Evolutionary conservation across 2,797 vertebrate species (phyloP), one percentile per base, ranked within the genome.

Genomic region (Babyrousa celebensis): DNA sequence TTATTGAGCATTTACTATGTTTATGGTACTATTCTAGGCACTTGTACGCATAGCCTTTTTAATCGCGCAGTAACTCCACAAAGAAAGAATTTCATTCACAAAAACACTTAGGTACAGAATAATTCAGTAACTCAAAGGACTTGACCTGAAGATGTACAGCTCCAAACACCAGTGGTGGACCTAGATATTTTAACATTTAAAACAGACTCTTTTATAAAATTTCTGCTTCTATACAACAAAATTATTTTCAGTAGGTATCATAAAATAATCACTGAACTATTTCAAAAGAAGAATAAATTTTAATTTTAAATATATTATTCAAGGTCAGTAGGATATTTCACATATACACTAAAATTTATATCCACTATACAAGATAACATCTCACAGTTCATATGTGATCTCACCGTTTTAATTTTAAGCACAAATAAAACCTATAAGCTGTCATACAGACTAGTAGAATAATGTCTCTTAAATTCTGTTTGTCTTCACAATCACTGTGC

Each of bases 81-180:
- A 91, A 93, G 52, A 16, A 80, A 16, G 32, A 56, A 88, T 18
- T 96, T 93, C 68, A 83, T 72, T 95, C 56, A 78, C 63, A 71
- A 90, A 85, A 90, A 86, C 90, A 77, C 14, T 67, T 36, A 56
- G 16, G 20, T 75, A 70, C 70, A 92, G 32, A 62, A 96, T 60
- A 14, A 91, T 83, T 71, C 71, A 14, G 25, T 75, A 87, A 70
- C 23, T 92, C 40, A 94, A 6, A 87, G 56, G 11, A 94, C 15
- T 67, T 77, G 17, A 65, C 40, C 56, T 29, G 8, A 88, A 91
- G 71, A 29, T 71, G 8, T 23, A 29, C 56, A 82, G 29, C 75
- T 92, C 77, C 36, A 72, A 96, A 91, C 27, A 77, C 15, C 23
- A 85, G 32, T 67, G 20, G 12, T 7, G 0, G 23, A 36, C 32